phyloP scores from a whole-genome alignment of 2,797 vertebrate genomes.

The Acrossocheilus fasciatus region DNA sequence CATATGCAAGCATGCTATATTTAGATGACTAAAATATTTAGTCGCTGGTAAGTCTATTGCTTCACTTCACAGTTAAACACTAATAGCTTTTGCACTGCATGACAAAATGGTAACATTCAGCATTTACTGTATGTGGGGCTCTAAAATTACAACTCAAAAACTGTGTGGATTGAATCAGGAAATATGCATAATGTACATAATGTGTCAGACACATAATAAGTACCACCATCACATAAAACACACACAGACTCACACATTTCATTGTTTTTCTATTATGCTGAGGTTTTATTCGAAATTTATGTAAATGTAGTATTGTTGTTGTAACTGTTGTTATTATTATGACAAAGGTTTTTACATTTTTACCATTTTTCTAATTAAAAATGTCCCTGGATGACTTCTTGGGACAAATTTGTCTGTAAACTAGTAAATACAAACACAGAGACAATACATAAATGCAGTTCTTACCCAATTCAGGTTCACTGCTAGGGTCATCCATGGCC shows the following conservation, averaged over 20 bases:
- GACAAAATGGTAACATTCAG: background rate
- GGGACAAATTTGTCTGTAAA: background rate
- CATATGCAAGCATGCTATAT: background rate
- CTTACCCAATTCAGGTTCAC: conserved; percentile 72
- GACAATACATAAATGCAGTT: background rate
- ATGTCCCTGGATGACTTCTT: background rate
- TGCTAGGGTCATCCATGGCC: conserved; percentile 63
- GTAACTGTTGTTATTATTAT: background rate
- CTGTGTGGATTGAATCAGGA: background rate
- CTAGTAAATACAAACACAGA: background rate
- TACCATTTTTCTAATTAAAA: background rate
- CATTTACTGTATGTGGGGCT: background rate
- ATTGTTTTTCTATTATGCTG: background rate
- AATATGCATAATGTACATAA: background rate
- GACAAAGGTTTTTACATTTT: background rate
- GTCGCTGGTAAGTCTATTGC: background rate
- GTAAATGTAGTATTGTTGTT: background rate
- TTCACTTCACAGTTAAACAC: background rate
- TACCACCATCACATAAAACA: background rate
- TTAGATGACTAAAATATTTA: background rate
- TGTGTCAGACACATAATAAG: background rate
- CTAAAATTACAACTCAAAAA: background rate
- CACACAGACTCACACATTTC: background rate
- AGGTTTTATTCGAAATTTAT: background rate
- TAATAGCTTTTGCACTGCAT: conserved; percentile 25